These are phyloP conservation scores for Reticulitermes speratus DNA, from an alignment of 1,140 invertebrate genomes.

Conservation along the genomic window DNA sequence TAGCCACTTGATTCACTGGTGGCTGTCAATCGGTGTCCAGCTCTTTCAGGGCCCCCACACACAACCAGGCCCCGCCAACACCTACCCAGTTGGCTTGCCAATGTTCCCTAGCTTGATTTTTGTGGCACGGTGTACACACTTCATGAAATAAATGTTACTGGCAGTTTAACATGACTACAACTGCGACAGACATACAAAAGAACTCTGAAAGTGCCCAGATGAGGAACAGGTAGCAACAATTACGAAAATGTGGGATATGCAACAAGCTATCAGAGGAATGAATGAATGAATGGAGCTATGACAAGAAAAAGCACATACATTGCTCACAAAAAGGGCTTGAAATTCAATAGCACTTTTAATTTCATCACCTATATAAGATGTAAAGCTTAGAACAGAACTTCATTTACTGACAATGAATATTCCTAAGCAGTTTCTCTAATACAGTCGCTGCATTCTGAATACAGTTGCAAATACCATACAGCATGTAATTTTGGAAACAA, in stretches of 20 bases:
- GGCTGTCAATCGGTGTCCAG: no score
- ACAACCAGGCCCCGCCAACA: no score
- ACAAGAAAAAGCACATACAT: no score
- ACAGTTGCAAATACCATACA: not conserved
- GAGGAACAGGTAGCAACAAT: not conserved
- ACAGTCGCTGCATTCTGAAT: not conserved
- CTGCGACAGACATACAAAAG: not conserved
- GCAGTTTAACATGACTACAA: not conserved
- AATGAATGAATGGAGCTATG: not conserved
- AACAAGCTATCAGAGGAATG: not conserved
- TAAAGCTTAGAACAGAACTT: not conserved
- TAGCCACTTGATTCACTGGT: no score
- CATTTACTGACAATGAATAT: constrained; percentile 1
- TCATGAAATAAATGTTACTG: not conserved
- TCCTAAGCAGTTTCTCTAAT: constrained; percentile 1
- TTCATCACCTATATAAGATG: not conserved
- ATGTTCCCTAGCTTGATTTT: no score
- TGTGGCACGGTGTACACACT: no score
- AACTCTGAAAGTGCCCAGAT: not conserved
- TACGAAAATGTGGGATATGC: not conserved
- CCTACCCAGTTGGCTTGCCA: no score
- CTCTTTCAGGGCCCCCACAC: no score
- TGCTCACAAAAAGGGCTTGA: not conserved
- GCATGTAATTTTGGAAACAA: not conserved
- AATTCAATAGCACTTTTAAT: constrained; percentile 8